Conservation (phyloP, 2,797 vertebrate species). For the Poliocrania exsul region DNA sequence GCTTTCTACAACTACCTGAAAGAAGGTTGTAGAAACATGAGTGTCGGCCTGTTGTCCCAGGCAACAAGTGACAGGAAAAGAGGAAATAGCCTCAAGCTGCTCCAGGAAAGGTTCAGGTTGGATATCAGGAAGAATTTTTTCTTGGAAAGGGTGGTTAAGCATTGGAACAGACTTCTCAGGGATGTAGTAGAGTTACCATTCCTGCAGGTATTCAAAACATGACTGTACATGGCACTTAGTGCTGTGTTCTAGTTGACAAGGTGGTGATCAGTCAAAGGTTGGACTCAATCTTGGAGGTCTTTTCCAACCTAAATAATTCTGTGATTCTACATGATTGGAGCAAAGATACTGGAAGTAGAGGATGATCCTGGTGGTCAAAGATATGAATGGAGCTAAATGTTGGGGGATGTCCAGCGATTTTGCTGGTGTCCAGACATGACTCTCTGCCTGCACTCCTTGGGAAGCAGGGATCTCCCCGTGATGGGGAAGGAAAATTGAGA, state of each 20-base stretch:
- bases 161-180: neutral
- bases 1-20: neutral
- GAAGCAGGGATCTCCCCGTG: neutral
- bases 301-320: neutral
- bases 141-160: neutral
- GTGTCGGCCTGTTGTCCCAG: neutral
- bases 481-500: neutral
- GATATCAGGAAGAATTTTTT: neutral
- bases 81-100: neutral
- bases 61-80: neutral
- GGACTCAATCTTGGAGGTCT: rapidly evolving
- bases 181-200: neutral
- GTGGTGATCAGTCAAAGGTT: no score
- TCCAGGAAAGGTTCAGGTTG: neutral
- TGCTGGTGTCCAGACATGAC: rapidly evolving
- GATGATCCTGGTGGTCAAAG: neutral
- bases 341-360: neutral
- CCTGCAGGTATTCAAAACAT: neutral
- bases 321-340: neutral
- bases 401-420: neutral
- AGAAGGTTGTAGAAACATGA: neutral
- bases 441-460: neutral
- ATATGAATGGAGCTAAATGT: neutral
- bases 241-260: neutral
- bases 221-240: rapidly evolving